phyloP scores from a whole-genome alignment of 2,888 invertebrate genomes.

The Sesia apiformis region DNA sequence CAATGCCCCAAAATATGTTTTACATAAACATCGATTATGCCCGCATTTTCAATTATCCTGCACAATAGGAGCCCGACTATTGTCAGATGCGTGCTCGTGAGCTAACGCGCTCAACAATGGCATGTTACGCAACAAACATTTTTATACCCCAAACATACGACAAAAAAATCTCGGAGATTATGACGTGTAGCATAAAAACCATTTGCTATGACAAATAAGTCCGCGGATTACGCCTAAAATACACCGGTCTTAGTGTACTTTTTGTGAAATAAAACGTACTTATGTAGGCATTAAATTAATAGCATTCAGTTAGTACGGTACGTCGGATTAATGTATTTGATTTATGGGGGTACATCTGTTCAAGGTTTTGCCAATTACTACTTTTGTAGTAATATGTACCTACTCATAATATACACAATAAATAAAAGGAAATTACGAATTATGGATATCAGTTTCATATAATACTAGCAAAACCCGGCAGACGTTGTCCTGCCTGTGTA shows the following conservation, averaged over 20 bases:
- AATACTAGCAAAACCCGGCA: too few relatives aligned
- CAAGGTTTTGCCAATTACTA: not conserved
- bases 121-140: conserved; percentile 50
- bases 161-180: conserved; percentile 37
- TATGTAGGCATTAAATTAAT: conserved; percentile 27
- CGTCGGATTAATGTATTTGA: not conserved
- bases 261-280: conserved; percentile 18
- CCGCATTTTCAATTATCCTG: conserved; percentile 55
- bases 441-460: not conserved
- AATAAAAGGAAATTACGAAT: not conserved
- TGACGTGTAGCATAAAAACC: conserved; percentile 30
- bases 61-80: conserved; percentile 41
- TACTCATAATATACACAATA: not conserved
- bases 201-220: conserved; percentile 50
- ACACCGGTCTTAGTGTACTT: conserved; percentile 25
- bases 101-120: conserved; percentile 40
- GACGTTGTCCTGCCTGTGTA: too few relatives aligned
- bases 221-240: conserved; percentile 40
- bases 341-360: not conserved
- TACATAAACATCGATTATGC: conserved; percentile 44
- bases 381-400: not conserved
- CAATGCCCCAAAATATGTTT: not conserved
- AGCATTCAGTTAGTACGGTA: conserved; percentile 12
- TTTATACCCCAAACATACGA: conserved; percentile 36
- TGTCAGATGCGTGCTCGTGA: conserved; percentile 36